Evolutionary conservation across 2,113 vertebrate genomes (phyloP), one percentile per base, ranked within the genome.

Genomic region (Planiliza haematocheilus): DNA sequence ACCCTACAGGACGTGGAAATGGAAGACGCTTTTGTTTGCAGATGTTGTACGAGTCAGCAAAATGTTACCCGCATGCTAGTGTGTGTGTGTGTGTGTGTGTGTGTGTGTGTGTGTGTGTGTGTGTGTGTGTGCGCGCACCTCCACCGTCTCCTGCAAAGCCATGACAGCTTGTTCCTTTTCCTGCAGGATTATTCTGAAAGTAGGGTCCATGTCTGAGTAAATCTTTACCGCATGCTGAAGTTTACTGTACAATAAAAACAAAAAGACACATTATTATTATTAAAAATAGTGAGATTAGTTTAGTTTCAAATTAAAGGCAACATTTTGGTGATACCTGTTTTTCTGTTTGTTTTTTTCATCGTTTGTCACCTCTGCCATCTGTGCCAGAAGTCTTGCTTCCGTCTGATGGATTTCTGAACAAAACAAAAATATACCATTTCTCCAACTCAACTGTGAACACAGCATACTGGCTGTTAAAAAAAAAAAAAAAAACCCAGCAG

Each of bases 161-260:
- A 93, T 63, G 51, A 93, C n/a, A 12, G 85, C 85, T 55, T 93
- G 86, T 4, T 95, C 93, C 83, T 94, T 95, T 81, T 94, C 93
- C 51, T 93, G 89, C 61, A 95, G 83, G 46, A 93, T n/a, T 56
- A 86, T 76, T 17, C 77, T 89, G 0, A 93, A 39, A 17, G 67
- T 37, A 21, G 87, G 91, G 48, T 93, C 92, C 82, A 92, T 73
- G 78, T 90, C 81, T 55, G 87, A 48, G 53, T 81, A 74, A 59
- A 77, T 56, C 60, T 75, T 74, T 14, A 51, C 52, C 6, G 59
- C 36, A 13, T 68, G 48, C 24, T 87, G 72, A 2, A 12, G 51
- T 58, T 84, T 86, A 24, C 86, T 89, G 20, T 10, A 43, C 8
- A 68, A 41, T 16, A 21, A 34, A 34, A 20, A 12, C 13, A 51